Evolutionary conservation across 2,888 invertebrate species (phyloP), one percentile per base, ranked within the genome.

Genomic region (Nasonia oneida): DNA sequence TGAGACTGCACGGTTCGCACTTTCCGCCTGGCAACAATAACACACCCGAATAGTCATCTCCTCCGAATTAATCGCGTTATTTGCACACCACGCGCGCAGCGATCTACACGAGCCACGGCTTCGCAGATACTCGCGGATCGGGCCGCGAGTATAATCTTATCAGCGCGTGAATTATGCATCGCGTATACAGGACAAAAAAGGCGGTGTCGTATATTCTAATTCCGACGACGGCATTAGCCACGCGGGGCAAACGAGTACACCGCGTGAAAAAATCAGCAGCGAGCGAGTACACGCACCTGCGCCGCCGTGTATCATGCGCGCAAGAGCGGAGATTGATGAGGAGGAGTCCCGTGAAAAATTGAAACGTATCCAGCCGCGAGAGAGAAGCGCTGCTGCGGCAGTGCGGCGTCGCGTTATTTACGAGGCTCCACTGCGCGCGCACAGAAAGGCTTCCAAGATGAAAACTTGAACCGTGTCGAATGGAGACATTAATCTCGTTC

Each of bases 401-500:
- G 29, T 29, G 29, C 61, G 71, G 74, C 79, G 64, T 73, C 83
- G 86, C 85, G 87, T 88, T 87, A 88, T 86, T 88, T 87, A 87
- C 87, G 85, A 84, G 78, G 39, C 37, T 23, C 61, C 5, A 23
- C 73, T 15, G 37, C 42, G 37, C 37, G 37, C 4, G 37, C 37
- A 64, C 47, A 61, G 81, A 71, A 75, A 76, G 61, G 37, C 70
- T 80, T 57, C 47, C 84, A 86, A 87, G 87, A 88, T 88, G 88
- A 88, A 85, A 88, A 86, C 81, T 86, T 83, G 82, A 86, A 81
- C 83, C 84, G 70, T 74, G 82, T 84, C 87, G 87, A 87, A 88
- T 88, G 83, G 86, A 88, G 86, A 87, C 87, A 88, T 88, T 88
- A 87, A 88, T 87, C 87, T 88, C 83, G 77, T 78, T 85, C 70